A percentile compares a stretch with the other conserved stretches of the same genome.
Evolutionary conservation across 2,888 invertebrate genomes (phyloP).

Genomic region (Pachycephus smyrnensis): DNA sequence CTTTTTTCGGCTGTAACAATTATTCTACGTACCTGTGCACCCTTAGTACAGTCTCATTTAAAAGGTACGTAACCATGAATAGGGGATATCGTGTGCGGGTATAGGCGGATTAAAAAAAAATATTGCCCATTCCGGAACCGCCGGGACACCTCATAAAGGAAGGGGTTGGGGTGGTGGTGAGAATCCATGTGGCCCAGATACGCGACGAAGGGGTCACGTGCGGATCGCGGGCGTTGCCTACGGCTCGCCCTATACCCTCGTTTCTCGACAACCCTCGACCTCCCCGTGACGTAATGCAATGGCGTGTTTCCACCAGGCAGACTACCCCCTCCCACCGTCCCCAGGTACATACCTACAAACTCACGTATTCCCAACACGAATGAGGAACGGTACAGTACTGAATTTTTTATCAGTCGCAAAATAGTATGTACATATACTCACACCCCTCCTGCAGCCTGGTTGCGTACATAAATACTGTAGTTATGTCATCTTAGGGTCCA

Average conservation of each 20-base stretch:
- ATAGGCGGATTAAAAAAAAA: not conserved
- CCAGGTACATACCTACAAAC: not conserved
- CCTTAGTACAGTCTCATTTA: not conserved
- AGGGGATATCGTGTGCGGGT: not conserved
- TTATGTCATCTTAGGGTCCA: not conserved
- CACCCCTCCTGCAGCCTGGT: not conserved
- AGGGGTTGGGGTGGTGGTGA: not conserved
- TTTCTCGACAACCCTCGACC: not conserved
- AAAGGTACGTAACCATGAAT: not conserved
- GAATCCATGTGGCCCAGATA: not conserved
- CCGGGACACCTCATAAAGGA: not conserved
- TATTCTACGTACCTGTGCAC: not conserved
- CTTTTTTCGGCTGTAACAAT: not conserved
- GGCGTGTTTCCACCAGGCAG: not conserved
- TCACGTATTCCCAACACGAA: not conserved
- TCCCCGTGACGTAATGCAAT: not conserved
- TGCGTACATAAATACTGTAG: not conserved
- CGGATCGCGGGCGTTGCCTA: not conserved
- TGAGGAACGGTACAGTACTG: not conserved
- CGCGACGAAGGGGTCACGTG: not conserved
- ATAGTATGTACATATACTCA: not conserved
- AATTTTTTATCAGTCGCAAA: not conserved
- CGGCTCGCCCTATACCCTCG: not conserved
- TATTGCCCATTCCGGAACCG: not conserved
- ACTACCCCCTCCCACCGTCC: no score